Percentiles rank a stretch among this genome's conserved stretches.
These are phyloP conservation scores for Mionectes olivaceus DNA, from an alignment of 2,797 vertebrate species.

Conservation along the genomic window DNA sequence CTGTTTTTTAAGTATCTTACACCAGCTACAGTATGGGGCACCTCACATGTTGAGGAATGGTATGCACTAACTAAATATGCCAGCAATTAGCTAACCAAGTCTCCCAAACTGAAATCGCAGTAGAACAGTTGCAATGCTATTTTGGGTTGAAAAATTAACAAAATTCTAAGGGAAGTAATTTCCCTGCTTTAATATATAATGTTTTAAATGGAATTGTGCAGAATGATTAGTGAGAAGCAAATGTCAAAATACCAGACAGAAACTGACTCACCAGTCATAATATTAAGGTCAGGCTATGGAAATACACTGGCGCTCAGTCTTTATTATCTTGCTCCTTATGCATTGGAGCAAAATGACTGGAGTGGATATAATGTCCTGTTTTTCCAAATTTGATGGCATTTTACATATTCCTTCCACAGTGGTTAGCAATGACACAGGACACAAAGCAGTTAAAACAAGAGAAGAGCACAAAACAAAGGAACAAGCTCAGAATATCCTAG, in stretches of 20 bases:
- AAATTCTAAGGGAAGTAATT: not conserved
- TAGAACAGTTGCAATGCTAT: not conserved
- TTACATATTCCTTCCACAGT: not conserved
- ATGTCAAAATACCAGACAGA: slow-evolving; percentile 67
- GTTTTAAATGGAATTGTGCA: slow-evolving; percentile 48
- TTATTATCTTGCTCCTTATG: slow-evolving; percentile 30
- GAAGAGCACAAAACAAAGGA: slow-evolving; percentile 1
- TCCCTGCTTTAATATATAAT: slow-evolving; percentile 13
- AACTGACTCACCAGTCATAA: slow-evolving; percentile 58
- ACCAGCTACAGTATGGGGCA: not conserved
- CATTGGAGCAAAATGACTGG: not conserved
- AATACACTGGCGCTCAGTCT: not conserved
- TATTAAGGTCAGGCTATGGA: slow-evolving; percentile 50
- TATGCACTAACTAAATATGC: not conserved
- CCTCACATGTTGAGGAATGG: not conserved
- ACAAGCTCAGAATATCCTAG: slow-evolving; percentile 21
- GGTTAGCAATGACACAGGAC: not conserved
- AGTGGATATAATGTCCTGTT: not conserved
- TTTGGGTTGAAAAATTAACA: not conserved
- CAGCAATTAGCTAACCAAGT: not conserved
- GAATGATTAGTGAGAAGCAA: slow-evolving; percentile 57
- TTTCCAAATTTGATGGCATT: slow-evolving; percentile 2
- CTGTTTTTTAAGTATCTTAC: not conserved
- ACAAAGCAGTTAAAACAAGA: not conserved
- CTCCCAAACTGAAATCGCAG: not conserved